phyloP scores from a whole-genome alignment of 2,888 invertebrate genomes.

The Stenurella melanura region DNA sequence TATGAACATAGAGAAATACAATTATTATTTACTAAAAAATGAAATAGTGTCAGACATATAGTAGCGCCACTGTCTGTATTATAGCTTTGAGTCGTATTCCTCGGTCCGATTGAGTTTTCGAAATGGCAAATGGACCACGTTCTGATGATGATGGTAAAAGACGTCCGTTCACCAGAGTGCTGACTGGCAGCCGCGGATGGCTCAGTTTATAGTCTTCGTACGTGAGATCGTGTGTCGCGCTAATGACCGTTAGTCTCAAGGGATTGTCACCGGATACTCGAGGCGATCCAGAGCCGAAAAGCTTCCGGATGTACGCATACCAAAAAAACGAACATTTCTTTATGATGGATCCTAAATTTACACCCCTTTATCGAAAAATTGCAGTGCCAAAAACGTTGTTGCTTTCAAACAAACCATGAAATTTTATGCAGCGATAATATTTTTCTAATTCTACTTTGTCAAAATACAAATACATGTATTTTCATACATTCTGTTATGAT shows the following conservation, averaged over 20 bases:
- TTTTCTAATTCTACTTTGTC: too few species aligned
- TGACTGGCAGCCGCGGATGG: slow-evolving; percentile 71
- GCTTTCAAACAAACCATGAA: too few species aligned
- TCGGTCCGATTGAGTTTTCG: slow-evolving; percentile 38
- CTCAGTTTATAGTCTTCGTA: slow-evolving; percentile 68
- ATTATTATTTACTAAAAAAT: background rate
- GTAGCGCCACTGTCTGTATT: slow-evolving; percentile 27
- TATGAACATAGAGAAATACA: too few species aligned
- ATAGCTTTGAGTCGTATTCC: slow-evolving; percentile 4
- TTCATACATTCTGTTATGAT: too few species aligned
- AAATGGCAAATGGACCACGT: slow-evolving; percentile 42
- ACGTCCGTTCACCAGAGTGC: slow-evolving; percentile 65
- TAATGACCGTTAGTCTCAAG: slow-evolving; percentile 70
- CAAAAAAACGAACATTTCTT: background rate
- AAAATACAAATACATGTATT: too few species aligned
- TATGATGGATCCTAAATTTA: background rate
- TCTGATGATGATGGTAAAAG: slow-evolving; percentile 53
- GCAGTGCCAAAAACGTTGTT: background rate
- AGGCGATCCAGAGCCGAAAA: slow-evolving; percentile 42
- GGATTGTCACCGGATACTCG: slow-evolving; percentile 60
- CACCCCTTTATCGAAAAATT: background rate
- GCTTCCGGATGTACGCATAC: slow-evolving; percentile 41
- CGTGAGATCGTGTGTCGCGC: slow-evolving; percentile 71
- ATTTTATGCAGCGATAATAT: too few species aligned
- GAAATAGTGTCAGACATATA: background rate